Conservation (phyloP, 2,797 vertebrate genomes). For the Rhabdophis nuchalis region DNA sequence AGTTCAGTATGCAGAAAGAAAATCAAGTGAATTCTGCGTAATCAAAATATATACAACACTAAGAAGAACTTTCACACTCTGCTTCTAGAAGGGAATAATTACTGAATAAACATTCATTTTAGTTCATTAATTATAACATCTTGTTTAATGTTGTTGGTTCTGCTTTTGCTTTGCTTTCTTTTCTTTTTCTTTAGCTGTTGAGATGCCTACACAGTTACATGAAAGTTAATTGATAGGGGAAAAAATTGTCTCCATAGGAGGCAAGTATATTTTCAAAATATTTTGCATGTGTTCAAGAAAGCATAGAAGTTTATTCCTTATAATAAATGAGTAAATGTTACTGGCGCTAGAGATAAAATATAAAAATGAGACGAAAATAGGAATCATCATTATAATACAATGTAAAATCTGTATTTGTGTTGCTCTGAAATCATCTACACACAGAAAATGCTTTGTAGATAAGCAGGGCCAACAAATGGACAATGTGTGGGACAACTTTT, state of each 20-base stretch:
- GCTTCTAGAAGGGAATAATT: background rate
- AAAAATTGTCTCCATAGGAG: background rate
- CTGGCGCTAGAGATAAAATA: conserved; percentile 47
- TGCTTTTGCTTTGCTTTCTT: background rate
- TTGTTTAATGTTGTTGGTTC: conserved; percentile 10
- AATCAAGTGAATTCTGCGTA: background rate
- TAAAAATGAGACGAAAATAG: conserved; percentile 38
- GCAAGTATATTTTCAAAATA: conserved; percentile 32
- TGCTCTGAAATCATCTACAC: conserved; percentile 9
- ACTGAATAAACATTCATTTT: conserved; percentile 5
- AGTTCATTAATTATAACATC: background rate
- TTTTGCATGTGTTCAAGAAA: conserved; percentile 35
- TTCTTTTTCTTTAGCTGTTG: background rate
- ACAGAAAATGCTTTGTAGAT: background rate
- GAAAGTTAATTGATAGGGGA: conserved; percentile 23
- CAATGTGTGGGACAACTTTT: background rate
- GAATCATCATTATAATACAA: conserved; percentile 31
- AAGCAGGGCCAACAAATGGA: background rate
- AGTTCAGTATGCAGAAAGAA: background rate
- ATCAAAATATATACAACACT: background rate
- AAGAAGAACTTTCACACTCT: background rate
- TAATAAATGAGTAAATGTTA: conserved; percentile 34
- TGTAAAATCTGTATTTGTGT: conserved; percentile 34
- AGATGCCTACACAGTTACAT: background rate
- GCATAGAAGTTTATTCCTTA: conserved; percentile 41